A percentile compares a stretch with the other conserved stretches of the same genome.
Evolutionary conservation across 30 jellyfish, hydroid and myxozoan genomes (phyloP).

Genomic region (Aurelia aurita complex sp. Pacific): DNA sequence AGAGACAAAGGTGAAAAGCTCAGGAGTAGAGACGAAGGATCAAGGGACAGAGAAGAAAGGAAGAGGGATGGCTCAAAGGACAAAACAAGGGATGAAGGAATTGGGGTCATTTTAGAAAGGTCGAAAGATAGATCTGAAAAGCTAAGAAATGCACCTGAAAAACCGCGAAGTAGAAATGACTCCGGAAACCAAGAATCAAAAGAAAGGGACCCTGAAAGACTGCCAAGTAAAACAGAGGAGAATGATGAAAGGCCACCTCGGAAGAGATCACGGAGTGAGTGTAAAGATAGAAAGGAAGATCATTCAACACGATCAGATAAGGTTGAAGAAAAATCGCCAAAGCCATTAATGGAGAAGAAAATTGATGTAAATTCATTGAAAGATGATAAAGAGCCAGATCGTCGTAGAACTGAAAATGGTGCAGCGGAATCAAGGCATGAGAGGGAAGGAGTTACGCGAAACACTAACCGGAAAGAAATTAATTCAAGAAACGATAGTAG

Average conservation of each 20-base stretch:
- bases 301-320: too few species aligned
- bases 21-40: neutral
- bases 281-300: too few species aligned
- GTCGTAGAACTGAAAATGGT: neutral
- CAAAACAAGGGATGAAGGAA: neutral
- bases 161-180: too few species aligned
- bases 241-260: too few species aligned
- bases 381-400: neutral
- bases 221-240: too few species aligned
- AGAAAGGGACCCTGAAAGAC: too few species aligned
- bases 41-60: neutral
- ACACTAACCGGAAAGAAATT: neutral
- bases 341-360: conserved; percentile 24
- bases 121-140: neutral
- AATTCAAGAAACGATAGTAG: neutral
- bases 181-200: too few species aligned
- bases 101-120: neutral
- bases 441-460: neutral
- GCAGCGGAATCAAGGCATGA: neutral
- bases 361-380: neutral
- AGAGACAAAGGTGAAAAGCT: neutral
- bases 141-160: neutral
- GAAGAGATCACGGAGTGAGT: too few species aligned
- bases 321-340: conserved; percentile 4
- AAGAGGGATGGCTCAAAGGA: conserved; percentile 15